Conservation (phyloP, 2,888 invertebrate species). For the Oscheius sp. region DNA sequence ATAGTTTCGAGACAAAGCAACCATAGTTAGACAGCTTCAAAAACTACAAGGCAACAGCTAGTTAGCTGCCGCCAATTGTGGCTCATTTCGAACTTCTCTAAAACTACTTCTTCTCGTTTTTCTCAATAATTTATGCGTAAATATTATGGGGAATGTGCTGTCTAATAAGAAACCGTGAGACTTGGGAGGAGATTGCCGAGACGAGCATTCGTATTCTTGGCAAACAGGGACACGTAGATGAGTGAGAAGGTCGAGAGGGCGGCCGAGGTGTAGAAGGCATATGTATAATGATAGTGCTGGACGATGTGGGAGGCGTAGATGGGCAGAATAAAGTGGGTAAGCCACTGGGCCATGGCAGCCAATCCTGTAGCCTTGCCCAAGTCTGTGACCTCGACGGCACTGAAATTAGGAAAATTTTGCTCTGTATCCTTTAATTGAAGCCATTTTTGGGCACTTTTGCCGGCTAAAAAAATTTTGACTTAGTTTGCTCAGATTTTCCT, state of each 20-base stretch:
- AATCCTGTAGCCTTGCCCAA: constrained; percentile 73
- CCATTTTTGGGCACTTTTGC: neutral
- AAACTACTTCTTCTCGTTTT: neutral
- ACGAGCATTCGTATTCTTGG: constrained; percentile 69
- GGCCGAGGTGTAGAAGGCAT: constrained; percentile 72
- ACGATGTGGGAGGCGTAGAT: constrained; percentile 69
- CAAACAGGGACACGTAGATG: constrained; percentile 65
- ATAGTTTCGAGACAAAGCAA: too few species aligned
- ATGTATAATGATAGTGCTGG: constrained; percentile 70
- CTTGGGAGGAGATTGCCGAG: constrained; percentile 67
- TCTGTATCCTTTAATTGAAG: neutral
- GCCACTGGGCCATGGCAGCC: constrained; percentile 72
- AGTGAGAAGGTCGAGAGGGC: constrained; percentile 61
- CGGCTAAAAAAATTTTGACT: too few species aligned
- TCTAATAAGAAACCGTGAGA: constrained; percentile 49
- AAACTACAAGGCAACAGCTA: too few species aligned
- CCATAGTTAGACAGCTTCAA: too few species aligned
- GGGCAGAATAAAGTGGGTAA: constrained; percentile 72
- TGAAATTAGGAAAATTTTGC: constrained; percentile 32
- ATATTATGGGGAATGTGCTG: neutral
- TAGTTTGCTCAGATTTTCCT: too few species aligned
- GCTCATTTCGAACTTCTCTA: neutral
- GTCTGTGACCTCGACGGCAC: constrained; percentile 70
- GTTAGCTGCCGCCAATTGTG: too few species aligned
- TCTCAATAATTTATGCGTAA: constrained; percentile 13